Base-by-base conservation (phyloP, 2,797 vertebrate species). In the Zalophus californianus region DNA sequence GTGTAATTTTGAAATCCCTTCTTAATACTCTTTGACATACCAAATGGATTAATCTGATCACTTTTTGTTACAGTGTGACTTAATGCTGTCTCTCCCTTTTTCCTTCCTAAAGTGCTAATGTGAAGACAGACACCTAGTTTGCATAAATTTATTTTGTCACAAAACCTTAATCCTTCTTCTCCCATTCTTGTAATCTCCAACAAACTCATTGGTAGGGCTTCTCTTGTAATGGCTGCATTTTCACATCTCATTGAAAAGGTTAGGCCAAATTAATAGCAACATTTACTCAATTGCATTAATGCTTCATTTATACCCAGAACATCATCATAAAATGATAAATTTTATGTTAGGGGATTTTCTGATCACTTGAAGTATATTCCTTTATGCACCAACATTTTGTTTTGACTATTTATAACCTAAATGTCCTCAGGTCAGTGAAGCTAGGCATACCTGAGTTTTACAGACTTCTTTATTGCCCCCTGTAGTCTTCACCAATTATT, bases 21-120 rank as follows among this genome's bases (percentile, higher is more conserved):
- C 56, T 70, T 96, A 88, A 92, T 92, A 94, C 27, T 44, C 25
- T 90, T 94, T 88, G 77, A 95, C 54, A 58, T 85, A 78, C 6
- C 14, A 38, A 86, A 78, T 95, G 50, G 16, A 94, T 87, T 64
- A 60, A 96, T 38, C 32, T 5, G 23, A 18, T 77, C 7, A 16
- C 38, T 72, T 78, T 52, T 73, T 23, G 16, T 86, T 77, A 78
- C 7, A 32, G 8, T 50, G 14, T 23, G 70, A n/a, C 29, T 48
- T 80, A 64, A 86, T 82, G 29, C 20, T 79, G 5, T 52, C 72
- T 83, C n/a, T 92, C n/a, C 27, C 5, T 93, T 64, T 91, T 73
- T 66, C 44, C 15, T 88, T 94, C 95, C 58, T 88, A 11, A 94
- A 73, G 13, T 72, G 35, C 29, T 29, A 35, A 79, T 96, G 62